Base-by-base conservation (phyloP, 2,888 invertebrate species). In the Ennomos erosarius region DNA sequence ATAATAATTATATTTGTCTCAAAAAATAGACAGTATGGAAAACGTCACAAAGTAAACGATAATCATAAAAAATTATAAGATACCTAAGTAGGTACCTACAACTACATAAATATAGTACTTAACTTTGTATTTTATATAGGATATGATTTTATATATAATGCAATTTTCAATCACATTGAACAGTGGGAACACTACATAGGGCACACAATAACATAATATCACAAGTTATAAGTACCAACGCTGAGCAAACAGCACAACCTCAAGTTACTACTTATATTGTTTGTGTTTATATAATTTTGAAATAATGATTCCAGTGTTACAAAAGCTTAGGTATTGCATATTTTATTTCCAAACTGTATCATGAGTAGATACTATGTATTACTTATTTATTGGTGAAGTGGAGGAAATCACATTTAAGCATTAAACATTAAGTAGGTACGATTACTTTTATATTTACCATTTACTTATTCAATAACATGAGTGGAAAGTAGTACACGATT, bases 211-310 rank as follows among this genome's bases (percentile, higher is more conserved):
- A 69, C 73, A 72, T 74, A 16, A 16, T 16, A 26, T 26, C 69
- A 71, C 68, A 72, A 66, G 65, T 58, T 69, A 71, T 79, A 79
- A 52, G 26, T 26, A 26, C 26, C 26, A 26, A 79, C 76, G 77
- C 75, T 86, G 85, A 85, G 83, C 84, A 82, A 82, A 79, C 80
- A 75, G 76, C 83, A 85, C 86, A 86, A 87, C 84, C 85, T 35
- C 12, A 48, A 44, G 33, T 45, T 36, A 11, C 48, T 59, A n/a
- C n/a, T n/a, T n/a, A 49, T 50, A 56, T 49, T 10, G 8, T 11
- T 38, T 38, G 38, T 1, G 38, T 38, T 38, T 38, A 1, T n/a
- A 38, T 11, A 38, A 38, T 38, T 26, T 26, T 26, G 26, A 26
- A 6, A 6, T 6, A 26, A 26, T 26, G 4, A 26, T 26, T 26